These are phyloP conservation scores for Falco concolor DNA, from an alignment of 2,797 vertebrate species.

Conservation along the genomic window DNA sequence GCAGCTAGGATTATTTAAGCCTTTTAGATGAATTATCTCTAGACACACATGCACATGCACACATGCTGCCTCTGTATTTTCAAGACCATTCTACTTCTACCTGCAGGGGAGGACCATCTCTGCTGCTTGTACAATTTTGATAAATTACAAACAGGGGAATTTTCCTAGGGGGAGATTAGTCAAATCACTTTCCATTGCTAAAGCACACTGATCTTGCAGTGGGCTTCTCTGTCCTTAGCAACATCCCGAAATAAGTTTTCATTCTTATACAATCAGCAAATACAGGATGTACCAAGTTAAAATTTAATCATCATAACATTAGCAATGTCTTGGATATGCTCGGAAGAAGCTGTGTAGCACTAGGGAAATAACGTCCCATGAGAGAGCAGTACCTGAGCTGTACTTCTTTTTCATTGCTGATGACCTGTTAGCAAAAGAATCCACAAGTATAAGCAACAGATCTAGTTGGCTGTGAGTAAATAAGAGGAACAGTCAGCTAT, in stretches of 20 bases:
- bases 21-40: not conserved
- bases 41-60: not conserved
- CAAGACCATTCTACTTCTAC: not conserved
- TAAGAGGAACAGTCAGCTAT: not conserved
- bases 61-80: not conserved
- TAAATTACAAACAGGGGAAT: not conserved
- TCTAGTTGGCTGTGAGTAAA: not conserved
- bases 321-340: not conserved
- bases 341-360: not conserved
- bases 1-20: not conserved
- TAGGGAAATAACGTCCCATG: not conserved
- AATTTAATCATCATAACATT: not conserved
- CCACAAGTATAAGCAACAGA: slow-evolving; percentile 27
- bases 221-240: not conserved
- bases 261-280: not conserved
- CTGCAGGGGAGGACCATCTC: not conserved
- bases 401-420: not conserved
- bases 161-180: not conserved
- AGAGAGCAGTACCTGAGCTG: not conserved
- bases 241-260: slow-evolving; percentile 15
- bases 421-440: slow-evolving; percentile 27
- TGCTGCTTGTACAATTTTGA: not conserved
- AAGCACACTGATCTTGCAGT: not conserved
- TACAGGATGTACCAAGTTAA: not conserved
- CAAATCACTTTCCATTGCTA: not conserved